phyloP scores from a whole-genome alignment of 2,113 vertebrate species.

The Hippolais icterina region DNA sequence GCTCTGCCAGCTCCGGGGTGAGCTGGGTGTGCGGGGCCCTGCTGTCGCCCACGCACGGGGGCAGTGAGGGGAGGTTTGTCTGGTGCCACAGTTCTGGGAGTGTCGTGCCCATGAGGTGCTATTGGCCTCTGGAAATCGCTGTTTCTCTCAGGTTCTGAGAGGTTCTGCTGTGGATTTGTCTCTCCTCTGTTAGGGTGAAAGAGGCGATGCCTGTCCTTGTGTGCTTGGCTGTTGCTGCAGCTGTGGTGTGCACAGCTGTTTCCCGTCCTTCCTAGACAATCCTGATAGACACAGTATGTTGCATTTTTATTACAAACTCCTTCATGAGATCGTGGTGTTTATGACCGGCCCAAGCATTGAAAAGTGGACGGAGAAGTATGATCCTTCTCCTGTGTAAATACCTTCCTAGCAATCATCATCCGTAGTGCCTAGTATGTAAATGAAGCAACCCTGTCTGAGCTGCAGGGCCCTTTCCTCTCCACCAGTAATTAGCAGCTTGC shows the following conservation, averaged over 20 bases:
- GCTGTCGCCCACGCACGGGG: background rate
- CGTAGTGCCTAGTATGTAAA: slow-evolving; percentile 61
- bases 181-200: background rate
- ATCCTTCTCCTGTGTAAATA: slow-evolving; percentile 47
- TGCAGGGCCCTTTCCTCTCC: slow-evolving; percentile 8
- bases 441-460: slow-evolving; percentile 16
- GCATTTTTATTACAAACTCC: background rate
- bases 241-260: background rate
- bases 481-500: background rate
- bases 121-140: background rate
- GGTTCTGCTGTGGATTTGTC: background rate
- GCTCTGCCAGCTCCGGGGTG: rapidly evolving
- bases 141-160: background rate
- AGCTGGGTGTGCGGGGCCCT: background rate
- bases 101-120: rapidly evolving
- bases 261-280: slow-evolving; percentile 5
- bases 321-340: background rate
- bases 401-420: slow-evolving; percentile 42
- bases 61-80: rapidly evolving
- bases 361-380: background rate
- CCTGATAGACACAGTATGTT: background rate
- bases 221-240: background rate
- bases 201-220: rapidly evolving
- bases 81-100: rapidly evolving
- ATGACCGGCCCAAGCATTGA: background rate